Evolutionary conservation across 2,797 vertebrate species (phyloP).

Genomic region (Clamator glandarius): DNA sequence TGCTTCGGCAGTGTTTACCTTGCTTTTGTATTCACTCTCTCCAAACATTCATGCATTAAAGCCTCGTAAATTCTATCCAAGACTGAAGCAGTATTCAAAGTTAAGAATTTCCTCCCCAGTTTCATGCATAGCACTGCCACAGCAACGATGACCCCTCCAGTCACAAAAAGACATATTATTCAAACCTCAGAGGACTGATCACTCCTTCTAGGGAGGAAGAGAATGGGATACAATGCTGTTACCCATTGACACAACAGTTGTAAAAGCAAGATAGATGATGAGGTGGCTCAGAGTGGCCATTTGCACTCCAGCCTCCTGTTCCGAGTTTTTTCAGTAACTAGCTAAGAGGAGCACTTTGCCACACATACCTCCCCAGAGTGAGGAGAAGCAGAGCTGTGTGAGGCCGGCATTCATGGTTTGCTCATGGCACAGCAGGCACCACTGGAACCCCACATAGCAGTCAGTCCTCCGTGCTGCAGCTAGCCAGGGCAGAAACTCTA

Average conservation of each 20-base stretch:
- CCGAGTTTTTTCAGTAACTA: too few relatives aligned
- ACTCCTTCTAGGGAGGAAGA: neutral
- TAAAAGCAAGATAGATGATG: fast-evolving
- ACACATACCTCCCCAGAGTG: fast-evolving
- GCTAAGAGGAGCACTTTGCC: neutral
- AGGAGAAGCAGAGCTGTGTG: neutral
- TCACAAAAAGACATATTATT: neutral
- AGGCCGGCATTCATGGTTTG: fast-evolving
- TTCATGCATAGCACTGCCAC: fast-evolving
- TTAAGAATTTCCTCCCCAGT: neutral
- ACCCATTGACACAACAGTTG: too few relatives aligned
- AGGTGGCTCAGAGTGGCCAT: neutral
- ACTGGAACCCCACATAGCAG: fast-evolving
- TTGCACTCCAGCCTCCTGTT: fast-evolving
- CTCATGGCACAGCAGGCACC: fast-evolving
- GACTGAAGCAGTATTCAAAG: neutral
- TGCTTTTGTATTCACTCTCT: neutral
- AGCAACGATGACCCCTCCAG: too few relatives aligned
- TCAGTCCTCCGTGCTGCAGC: fast-evolving
- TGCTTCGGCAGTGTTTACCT: constrained; percentile 49
- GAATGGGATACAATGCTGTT: too few relatives aligned
- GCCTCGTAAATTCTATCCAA: fast-evolving
- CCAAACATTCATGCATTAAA: neutral
- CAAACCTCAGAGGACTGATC: neutral
- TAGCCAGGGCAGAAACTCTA: neutral